Base-by-base conservation (phyloP, 2,888 invertebrate species). In the Lasius platythorax region DNA sequence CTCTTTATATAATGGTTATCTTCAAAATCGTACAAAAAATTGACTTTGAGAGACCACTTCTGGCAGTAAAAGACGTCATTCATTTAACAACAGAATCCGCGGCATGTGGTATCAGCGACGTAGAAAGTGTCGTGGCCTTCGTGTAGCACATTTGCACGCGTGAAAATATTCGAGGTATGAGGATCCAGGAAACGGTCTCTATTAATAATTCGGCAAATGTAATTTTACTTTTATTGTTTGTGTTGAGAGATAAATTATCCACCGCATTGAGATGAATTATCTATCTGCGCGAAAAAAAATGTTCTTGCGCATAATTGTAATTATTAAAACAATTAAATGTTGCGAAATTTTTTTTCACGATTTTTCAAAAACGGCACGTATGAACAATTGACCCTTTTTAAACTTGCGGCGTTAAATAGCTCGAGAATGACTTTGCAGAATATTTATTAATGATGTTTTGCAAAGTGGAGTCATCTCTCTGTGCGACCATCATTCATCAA, bases 131-230 rank as follows among this genome's bases (percentile, higher is more conserved):
- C 40, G 12, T 33, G 30, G n/a, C 11, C 30, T 30, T 43, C 23
- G 67, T 23, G 18, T 76, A 28, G 43, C 43, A 33, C 12, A 43
- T 53, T 53, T 33, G 53, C 68, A 56, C n/a, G 53, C 28, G 40
- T 30, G 40, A 43, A 79, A 58, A 43, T 43, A 79, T 79, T n/a
- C 43, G 8, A 58, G 18, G 43, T 11, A 58, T 30, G 58, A 72
- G 30, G 33, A 70, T 53, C 33, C 33, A 50, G 70, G 43, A 79
- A 79, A 33, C 40, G n/a, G 15, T 6, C 3, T 70, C 56, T 58
- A 78, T 78, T 70, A 70, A 78, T 30, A 58, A 58, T 56, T 79
- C 33, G 6, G 6, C 70, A 23, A 43, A 46, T 40, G 6, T 40
- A 40, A 43, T 33, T 43, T 9, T 15, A 28, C 53, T n/a, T 50